Evolutionary conservation across 2,797 vertebrate species (phyloP).

Genomic region (Hippocampus kuda): DNA sequence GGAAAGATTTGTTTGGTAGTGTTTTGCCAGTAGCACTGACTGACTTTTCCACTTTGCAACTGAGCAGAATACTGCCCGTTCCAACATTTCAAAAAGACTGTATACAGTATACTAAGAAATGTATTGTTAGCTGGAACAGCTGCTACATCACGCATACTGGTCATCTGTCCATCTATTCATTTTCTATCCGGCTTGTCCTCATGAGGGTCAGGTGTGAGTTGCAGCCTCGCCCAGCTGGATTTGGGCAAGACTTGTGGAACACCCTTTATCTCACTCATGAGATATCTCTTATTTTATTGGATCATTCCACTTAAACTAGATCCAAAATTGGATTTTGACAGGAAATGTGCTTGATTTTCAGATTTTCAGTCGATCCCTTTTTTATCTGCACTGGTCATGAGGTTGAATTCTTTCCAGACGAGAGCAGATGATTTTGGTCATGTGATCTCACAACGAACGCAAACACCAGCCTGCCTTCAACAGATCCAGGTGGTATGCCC

Average conservation of each 20-base stretch:
- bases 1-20: neutral
- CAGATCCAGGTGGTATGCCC: conserved; percentile 48
- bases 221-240: too few relatives aligned
- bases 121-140: too few relatives aligned
- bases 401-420: too few relatives aligned
- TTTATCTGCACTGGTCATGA: neutral
- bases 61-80: too few relatives aligned
- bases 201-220: too few relatives aligned
- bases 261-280: neutral
- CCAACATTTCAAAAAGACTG: too few relatives aligned
- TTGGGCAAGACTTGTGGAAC: neutral
- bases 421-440: conserved; percentile 37
- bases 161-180: neutral
- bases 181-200: neutral
- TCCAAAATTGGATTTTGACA: neutral
- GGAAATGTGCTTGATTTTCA: neutral
- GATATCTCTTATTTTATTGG: neutral
- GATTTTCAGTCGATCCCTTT: neutral
- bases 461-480: conserved; percentile 27
- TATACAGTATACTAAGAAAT: too few relatives aligned
- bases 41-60: neutral
- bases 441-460: conserved; percentile 41
- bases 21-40: neutral
- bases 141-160: neutral
- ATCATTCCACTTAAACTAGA: neutral